Percentiles rank a stretch among this genome's conserved stretches.
Evolutionary conservation across 1,140 invertebrate genomes (phyloP).

Genomic region (Papilio polytes): DNA sequence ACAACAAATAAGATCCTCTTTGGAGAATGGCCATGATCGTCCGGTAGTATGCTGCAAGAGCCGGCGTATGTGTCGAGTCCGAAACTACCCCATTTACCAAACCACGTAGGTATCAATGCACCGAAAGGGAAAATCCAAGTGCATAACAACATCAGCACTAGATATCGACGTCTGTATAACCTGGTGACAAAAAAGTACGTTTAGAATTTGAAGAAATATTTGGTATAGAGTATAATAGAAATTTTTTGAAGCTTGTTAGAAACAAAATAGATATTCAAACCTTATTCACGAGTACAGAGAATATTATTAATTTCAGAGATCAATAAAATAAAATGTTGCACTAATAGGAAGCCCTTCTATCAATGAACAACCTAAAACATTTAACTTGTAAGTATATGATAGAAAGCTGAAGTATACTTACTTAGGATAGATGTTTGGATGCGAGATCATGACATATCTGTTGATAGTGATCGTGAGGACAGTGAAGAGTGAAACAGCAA

Average conservation of each 20-base stretch:
- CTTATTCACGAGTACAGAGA: too few relatives aligned
- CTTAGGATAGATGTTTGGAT: conserved; percentile 90
- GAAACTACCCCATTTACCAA: conserved; percentile 90
- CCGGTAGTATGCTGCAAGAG: conserved; percentile 90
- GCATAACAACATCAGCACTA: conserved; percentile 88
- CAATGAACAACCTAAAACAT: not conserved
- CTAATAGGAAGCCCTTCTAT: too few relatives aligned
- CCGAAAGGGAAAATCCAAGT: conserved; percentile 90
- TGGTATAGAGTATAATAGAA: too few relatives aligned
- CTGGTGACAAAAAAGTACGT: conserved; percentile 72
- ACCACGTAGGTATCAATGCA: conserved; percentile 88
- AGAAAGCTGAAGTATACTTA: conserved; percentile 77
- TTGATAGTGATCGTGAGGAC: conserved; percentile 91
- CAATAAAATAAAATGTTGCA: too few relatives aligned
- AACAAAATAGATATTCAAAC: too few relatives aligned
- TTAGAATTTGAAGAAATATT: too few relatives aligned
- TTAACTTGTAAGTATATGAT: conserved; percentile 11
- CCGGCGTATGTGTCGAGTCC: conserved; percentile 89
- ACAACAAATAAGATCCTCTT: conserved; percentile 91
- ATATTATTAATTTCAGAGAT: too few relatives aligned
- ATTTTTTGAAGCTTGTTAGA: too few relatives aligned
- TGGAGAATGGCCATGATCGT: conserved; percentile 86
- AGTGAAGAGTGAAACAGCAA: conserved; percentile 91
- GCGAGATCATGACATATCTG: conserved; percentile 93
- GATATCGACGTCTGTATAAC: conserved; percentile 87